A percentile compares a stretch with the other conserved stretches of the same genome.
Conservation (phyloP, 2,888 invertebrate species). For the Sussaba pulchella region DNA sequence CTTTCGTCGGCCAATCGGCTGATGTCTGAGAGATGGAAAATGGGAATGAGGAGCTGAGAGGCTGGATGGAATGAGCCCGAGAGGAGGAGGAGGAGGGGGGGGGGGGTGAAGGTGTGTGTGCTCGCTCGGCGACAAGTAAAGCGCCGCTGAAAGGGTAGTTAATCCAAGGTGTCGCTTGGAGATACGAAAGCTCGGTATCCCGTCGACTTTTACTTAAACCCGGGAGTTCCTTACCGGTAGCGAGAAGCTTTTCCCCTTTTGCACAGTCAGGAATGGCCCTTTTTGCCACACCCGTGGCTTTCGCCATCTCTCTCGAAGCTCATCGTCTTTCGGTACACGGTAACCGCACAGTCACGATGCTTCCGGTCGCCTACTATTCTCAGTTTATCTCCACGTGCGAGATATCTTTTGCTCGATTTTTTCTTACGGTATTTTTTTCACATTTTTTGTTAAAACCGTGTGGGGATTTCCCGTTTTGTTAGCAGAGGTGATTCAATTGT, state of each 20-base stretch:
- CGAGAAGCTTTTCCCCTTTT: conserved; percentile 24
- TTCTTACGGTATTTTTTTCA: background rate
- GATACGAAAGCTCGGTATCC: conserved; percentile 61
- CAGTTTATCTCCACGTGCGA: background rate
- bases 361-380: conserved; percentile 1
- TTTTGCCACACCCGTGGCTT: background rate
- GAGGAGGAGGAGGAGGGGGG: background rate
- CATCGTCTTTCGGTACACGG: conserved; percentile 22
- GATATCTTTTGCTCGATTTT: background rate
- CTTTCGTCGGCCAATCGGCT: conserved; percentile 54
- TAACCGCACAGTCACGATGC: background rate
- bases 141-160: conserved; percentile 69
- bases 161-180: conserved; percentile 70
- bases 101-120: background rate
- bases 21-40: conserved; percentile 30
- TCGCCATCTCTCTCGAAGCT: background rate
- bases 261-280: conserved; percentile 7
- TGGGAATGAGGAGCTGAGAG: too few species aligned
- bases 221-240: conserved; percentile 31
- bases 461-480: background rate
- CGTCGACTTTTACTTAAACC: conserved; percentile 56
- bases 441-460: background rate
- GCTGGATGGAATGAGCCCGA: background rate
- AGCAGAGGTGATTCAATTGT: too few species aligned
- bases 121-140: conserved; percentile 55